Conservation (phyloP, 2,113 vertebrate genomes). For the Sardina pilchardus region DNA sequence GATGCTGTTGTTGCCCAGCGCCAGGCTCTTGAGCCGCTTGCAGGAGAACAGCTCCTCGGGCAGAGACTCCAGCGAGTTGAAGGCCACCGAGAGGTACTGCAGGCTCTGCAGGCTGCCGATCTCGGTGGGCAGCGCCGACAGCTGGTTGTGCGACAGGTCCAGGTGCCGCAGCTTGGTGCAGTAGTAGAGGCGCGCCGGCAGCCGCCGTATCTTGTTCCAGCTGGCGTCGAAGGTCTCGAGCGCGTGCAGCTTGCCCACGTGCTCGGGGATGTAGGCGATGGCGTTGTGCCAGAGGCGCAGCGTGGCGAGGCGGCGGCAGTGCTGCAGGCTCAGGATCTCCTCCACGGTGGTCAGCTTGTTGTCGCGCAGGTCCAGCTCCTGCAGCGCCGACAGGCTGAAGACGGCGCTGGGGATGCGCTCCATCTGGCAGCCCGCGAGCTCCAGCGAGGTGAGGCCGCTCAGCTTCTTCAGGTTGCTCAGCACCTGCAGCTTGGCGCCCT, state of each 20-base stretch:
- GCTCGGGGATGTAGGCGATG: conserved; percentile 81
- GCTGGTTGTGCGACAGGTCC: conserved; percentile 82
- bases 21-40: conserved; percentile 75
- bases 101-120: conserved; percentile 80
- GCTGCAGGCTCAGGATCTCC: conserved; percentile 87
- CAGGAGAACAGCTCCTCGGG: conserved; percentile 86
- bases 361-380: conserved; percentile 82
- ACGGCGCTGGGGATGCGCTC: conserved; percentile 85
- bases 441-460: conserved; percentile 69
- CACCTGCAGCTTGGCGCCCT: conserved; percentile 75
- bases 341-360: conserved; percentile 85
- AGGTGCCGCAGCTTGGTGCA: conserved; percentile 81
- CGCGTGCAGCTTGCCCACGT: conserved; percentile 78
- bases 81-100: conserved; percentile 76
- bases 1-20: conserved; percentile 78
- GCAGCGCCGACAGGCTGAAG: conserved; percentile 80
- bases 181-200: conserved; percentile 78
- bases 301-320: conserved; percentile 77
- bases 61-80: conserved; percentile 78
- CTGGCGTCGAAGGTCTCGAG: conserved; percentile 81
- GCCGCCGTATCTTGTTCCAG: conserved; percentile 79
- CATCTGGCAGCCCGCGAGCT: conserved; percentile 79
- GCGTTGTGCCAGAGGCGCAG: conserved; percentile 86
- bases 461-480: conserved; percentile 85
- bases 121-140: conserved; percentile 75